Percentiles rank a stretch among this genome's conserved stretches.
Conservation (phyloP, 64 coral and sea anemone species). For the Cladopsammia gracilis region DNA sequence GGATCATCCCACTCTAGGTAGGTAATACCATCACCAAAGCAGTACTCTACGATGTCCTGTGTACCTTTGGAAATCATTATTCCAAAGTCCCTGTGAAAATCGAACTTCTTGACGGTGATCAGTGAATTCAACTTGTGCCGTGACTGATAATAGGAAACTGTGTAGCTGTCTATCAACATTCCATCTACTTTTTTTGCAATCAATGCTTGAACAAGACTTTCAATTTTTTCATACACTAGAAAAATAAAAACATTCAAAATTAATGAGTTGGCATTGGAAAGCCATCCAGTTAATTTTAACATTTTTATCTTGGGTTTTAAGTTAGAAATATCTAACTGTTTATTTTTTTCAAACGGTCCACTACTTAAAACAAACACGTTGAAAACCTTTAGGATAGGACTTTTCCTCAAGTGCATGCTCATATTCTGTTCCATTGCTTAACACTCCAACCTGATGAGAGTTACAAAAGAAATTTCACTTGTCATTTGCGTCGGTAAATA, state of each 20-base stretch:
- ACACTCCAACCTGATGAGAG: not conserved
- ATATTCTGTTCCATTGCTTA: conserved; percentile 4
- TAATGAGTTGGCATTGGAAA: not conserved
- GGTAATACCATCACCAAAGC: no score
- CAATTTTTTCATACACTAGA: conserved; percentile 22
- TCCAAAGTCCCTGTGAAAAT: not conserved
- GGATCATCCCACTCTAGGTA: no score
- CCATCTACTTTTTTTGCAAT: conserved; percentile 18
- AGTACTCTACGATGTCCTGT: not conserved
- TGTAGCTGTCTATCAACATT: conserved; percentile 1
- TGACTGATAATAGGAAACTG: not conserved
- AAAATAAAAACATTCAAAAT: no score
- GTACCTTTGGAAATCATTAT: not conserved
- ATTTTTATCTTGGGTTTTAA: no score
- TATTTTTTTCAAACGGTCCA: no score
- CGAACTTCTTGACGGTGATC: not conserved
- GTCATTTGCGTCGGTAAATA: no score
- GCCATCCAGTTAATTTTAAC: no score
- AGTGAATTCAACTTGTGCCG: not conserved
- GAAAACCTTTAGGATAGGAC: not conserved
- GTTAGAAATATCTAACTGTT: no score
- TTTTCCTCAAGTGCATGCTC: conserved; percentile 7
- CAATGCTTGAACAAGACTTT: not conserved
- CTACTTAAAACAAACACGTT: not conserved
- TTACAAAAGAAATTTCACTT: no score